Percentiles rank a stretch among this genome's conserved stretches.
These are phyloP conservation scores for Poeciliopsis presidionis DNA, from an alignment of 2,797 vertebrate species.

Conservation along the genomic window DNA sequence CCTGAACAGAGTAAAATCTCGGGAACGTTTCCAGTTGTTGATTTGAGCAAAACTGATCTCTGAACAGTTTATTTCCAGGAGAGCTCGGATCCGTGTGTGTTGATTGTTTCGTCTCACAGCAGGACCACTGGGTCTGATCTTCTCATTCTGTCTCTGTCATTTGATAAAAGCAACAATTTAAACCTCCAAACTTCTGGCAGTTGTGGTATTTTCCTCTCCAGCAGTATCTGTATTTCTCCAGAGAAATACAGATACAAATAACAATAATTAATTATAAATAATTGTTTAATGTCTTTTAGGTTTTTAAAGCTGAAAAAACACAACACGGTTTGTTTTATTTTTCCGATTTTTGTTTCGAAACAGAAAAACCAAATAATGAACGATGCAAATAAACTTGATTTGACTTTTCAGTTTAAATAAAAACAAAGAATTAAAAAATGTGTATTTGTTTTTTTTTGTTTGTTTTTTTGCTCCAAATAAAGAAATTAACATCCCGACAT, in stretches of 20 bases:
- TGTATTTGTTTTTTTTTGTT: background rate
- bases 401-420: background rate
- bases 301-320: background rate
- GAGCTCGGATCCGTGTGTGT: slow-evolving; percentile 62
- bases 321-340: too few species aligned
- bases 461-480: background rate
- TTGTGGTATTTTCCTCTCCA: slow-evolving; percentile 40
- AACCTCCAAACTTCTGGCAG: slow-evolving; percentile 64
- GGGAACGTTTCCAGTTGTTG: slow-evolving; percentile 36
- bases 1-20: background rate
- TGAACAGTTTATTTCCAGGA: slow-evolving; percentile 71
- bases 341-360: too few species aligned
- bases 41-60: slow-evolving; percentile 56
- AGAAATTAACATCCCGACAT: background rate
- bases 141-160: slow-evolving; percentile 63
- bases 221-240: slow-evolving; percentile 62
- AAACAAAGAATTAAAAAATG: background rate
- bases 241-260: slow-evolving; percentile 21
- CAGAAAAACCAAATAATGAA: background rate
- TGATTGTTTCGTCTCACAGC: slow-evolving; percentile 58
- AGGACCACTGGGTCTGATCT: slow-evolving; percentile 70
- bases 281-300: background rate
- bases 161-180: slow-evolving; percentile 78
- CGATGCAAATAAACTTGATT: background rate
- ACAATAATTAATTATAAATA: background rate